A percentile compares a stretch with the other conserved stretches of the same genome.
These are phyloP conservation scores for Dissostichus mawsoni DNA, from an alignment of 2,113 vertebrate species.

Conservation along the genomic window DNA sequence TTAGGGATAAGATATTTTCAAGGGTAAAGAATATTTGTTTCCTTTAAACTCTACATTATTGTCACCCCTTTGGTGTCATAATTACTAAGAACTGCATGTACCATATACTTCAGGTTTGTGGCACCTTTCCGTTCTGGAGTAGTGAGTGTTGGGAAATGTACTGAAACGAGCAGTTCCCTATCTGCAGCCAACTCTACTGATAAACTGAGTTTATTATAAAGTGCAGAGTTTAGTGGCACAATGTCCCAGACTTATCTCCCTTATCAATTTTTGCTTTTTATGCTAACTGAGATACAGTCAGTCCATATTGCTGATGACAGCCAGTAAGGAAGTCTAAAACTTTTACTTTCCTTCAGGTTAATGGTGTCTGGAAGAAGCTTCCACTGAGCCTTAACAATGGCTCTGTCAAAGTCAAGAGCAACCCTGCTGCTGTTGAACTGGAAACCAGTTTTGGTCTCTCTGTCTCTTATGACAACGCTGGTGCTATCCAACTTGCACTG, in stretches of 20 bases:
- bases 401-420: constrained; percentile 72
- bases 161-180: neutral
- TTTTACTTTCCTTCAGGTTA: constrained; percentile 80
- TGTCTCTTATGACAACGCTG: constrained; percentile 81
- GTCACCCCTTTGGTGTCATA: neutral
- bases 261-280: constrained; percentile 15
- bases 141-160: constrained; percentile 4
- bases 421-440: constrained; percentile 78
- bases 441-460: constrained; percentile 80
- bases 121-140: constrained; percentile 6
- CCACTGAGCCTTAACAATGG: constrained; percentile 76
- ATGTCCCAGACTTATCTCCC: constrained; percentile 21
- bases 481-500: constrained; percentile 82
- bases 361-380: constrained; percentile 82
- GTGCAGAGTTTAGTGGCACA: constrained; percentile 15
- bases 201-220: constrained; percentile 25
- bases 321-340: neutral
- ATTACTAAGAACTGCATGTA: neutral
- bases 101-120: neutral
- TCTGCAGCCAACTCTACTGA: constrained; percentile 20
- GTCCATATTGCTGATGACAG: neutral
- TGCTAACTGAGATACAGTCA: neutral
- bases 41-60: neutral
- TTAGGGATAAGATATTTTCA: too few relatives aligned
- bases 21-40: too few relatives aligned